Base-by-base conservation (phyloP, 2,888 invertebrate genomes). In the Acrobasis consociella region DNA sequence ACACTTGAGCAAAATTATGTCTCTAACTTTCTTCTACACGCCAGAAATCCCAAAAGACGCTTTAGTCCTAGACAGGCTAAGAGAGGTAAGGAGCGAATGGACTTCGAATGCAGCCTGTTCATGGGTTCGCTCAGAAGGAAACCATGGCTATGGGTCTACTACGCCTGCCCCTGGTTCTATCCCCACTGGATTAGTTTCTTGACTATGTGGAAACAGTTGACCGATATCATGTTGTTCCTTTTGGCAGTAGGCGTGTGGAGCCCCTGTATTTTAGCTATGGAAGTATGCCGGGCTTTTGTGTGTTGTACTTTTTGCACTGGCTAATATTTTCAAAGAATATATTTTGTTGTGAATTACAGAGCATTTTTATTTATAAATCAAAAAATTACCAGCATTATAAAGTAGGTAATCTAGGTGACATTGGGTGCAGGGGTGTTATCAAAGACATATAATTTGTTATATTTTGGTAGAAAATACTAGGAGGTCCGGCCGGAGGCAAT, bases 161-260 rank as follows among this genome's bases (percentile, higher is more conserved):
- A 76, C 50, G 67, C 61, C 55, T 84, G 80, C 37, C 83, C 85
- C 0, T 76, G 78, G 80, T 82, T 86, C 66, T 85, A 85, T 63
- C 83, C 83, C 11, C 82, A 83, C 62, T 84, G 77, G 59, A 49
- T 84, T 5, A 73, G 72, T 63, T 62, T 82, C 42, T 49, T 84
- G 1, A 70, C 60, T 5, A 37, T 77, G 3, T 81, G 78, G 75
- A 80, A 71, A 58, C 80, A 85, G 58, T 73, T 82, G 13, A 71
- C 71, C 5, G 76, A 86, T 64, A 55, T 84, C 22, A 2, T 78
- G 15, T 61, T 86, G 15, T 84, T 83, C 56, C 52, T 85, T 51
- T 64, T 83, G 46, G 86, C 86, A 2, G 75, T 81, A 1, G 61
- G 71, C n/a, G 80, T 85, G 39, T 86, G 87, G 86, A 83, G 82